A percentile compares a stretch with the other conserved stretches of the same genome.
Conservation (phyloP, 1,140 invertebrate species). For the Antheraea pernyi region DNA sequence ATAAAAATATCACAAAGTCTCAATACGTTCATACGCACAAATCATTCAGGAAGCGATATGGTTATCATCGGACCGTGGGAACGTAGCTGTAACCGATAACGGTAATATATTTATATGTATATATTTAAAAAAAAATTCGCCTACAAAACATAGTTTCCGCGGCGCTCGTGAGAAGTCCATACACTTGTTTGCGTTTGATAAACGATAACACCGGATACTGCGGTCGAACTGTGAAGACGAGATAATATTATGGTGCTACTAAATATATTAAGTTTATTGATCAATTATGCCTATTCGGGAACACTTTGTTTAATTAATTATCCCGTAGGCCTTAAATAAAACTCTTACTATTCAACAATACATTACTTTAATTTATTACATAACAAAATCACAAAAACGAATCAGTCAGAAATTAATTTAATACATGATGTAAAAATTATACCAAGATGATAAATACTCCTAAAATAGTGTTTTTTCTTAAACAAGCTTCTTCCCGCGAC, state of each 20-base stretch:
- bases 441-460: too few relatives aligned
- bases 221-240: not conserved
- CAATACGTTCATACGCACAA: conserved; percentile 12
- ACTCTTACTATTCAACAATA: not conserved
- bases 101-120: not conserved
- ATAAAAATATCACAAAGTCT: conserved; percentile 5
- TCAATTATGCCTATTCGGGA: not conserved
- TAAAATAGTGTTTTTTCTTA: too few relatives aligned
- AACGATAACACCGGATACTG: conserved; percentile 1
- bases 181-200: conserved; percentile 1
- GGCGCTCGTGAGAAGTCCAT: conserved; percentile 35
- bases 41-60: conserved; percentile 32
- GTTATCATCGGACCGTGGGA: conserved; percentile 48
- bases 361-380: too few relatives aligned
- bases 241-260: not conserved
- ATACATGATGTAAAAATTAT: too few relatives aligned
- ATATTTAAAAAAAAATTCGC: conserved; percentile 45
- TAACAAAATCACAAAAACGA: too few relatives aligned
- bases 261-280: not conserved
- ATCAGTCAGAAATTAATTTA: not conserved
- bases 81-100: conserved; percentile 41
- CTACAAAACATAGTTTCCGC: conserved; percentile 37
- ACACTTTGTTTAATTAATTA: too few relatives aligned
- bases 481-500: too few relatives aligned
- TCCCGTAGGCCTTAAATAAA: too few relatives aligned